Evolutionary conservation across 2,797 vertebrate species (phyloP), one percentile per base, ranked within the genome.

Genomic region (Falco rusticolus): DNA sequence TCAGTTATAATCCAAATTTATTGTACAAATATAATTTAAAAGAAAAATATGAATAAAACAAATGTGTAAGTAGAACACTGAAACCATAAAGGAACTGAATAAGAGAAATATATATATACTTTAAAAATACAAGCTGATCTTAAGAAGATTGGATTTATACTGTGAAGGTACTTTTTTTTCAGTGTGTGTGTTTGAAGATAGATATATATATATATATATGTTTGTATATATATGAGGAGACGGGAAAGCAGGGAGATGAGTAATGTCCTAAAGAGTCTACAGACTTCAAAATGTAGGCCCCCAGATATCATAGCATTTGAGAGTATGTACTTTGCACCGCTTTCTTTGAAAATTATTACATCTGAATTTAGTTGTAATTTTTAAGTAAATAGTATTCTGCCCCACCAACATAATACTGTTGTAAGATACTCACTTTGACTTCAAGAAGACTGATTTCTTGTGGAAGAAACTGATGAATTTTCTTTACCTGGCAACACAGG

Each of bases 391-490:
- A 41, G 28, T 68, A 60, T 71, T 71, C 53, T 90, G 68, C 53
- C 87, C 77, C 53, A 56, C 48, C 75, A 89, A 64, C 13, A 10
- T 78, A 77, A 69, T 93, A 26, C 66, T 78, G 65, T 93, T 84
- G 34, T 2, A 72, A 93, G 70, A 74, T 87, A 89, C 54, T 53
- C 59, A 13, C 33, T 91, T 95, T 78, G 82, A 63, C 54, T 94
- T 84, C 5, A 15, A 54, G 14, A 43, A 7, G 41, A 16, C 41
- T 43, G 41, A 43, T 14, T 43, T 43, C 41, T 43, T 50, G 76
- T 78, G 75, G 70, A 90, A 94, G 93, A 64, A 93, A 92, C 41
- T 89, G 64, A n/a, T 91, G 9, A 66, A 56, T 96, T 95, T 84
- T 95, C 59, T 90, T 97, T 93, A 70, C 24, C 53, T 93, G 45